Evolutionary conservation across 2,113 vertebrate species (phyloP).

Genomic region (Apaloderma vittatum): DNA sequence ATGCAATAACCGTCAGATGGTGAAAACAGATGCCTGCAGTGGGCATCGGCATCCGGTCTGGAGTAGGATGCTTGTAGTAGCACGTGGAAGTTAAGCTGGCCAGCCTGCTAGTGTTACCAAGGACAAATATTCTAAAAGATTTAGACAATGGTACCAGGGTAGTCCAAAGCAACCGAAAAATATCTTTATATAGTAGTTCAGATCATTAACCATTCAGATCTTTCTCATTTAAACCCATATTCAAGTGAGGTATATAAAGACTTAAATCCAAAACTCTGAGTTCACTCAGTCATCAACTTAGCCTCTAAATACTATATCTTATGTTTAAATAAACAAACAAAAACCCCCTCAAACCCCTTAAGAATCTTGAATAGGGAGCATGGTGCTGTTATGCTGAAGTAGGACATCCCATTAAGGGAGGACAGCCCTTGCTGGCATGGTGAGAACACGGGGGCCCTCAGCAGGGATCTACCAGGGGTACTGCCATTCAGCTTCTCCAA

Average conservation of each 20-base stretch:
- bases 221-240: neutral
- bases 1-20: neutral
- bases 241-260: neutral
- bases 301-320: neutral
- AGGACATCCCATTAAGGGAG: neutral
- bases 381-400: neutral
- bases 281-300: neutral
- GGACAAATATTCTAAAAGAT: neutral
- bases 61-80: neutral
- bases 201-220: neutral
- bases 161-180: neutral
- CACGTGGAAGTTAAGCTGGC: neutral
- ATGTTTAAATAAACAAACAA: neutral
- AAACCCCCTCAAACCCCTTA: rapidly evolving
- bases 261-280: neutral
- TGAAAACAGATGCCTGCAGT: neutral
- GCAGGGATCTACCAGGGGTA: too few species aligned
- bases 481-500: too few species aligned
- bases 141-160: neutral
- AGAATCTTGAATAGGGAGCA: too few species aligned
- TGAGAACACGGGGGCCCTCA: neutral
- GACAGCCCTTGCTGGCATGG: neutral
- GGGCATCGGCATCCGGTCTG: neutral
- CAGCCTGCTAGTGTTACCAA: neutral
- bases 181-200: neutral